Base-by-base conservation (phyloP, 1,140 invertebrate genomes). In the Hyles euphorbiae region DNA sequence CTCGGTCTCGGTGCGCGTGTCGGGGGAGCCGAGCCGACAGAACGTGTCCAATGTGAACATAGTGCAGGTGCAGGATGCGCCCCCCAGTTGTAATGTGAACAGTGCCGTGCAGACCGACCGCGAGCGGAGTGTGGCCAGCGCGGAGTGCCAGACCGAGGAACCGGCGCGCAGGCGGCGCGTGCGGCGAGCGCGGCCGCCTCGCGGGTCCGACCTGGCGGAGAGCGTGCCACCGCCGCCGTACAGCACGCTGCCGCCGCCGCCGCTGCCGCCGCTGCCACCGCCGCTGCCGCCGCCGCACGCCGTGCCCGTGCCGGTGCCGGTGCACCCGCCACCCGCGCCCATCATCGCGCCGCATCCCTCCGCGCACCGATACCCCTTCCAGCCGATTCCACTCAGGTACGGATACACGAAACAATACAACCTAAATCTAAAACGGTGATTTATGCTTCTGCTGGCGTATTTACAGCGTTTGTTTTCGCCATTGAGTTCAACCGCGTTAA, bases 301-400 rank as follows among this genome's bases (percentile, higher is more conserved):
- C 8, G 36, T 40, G 36, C 36, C 36, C 5, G 36, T 40, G 36
- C 36, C 36, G 36, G 36, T 40, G 36, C 36, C 36, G 8, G 36
- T 40, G 36, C 36, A 40, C 8, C 36, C 36, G 5, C 75, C 74
- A 32, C 64, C 76, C 2, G 71, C 79, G 59, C 68, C 74, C 12
- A 70, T 83, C 53, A 71, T 82, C 57, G 61, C 77, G 22, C 67
- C 78, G 55, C 84, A 79, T 53, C 82, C 81, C 45, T 77, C 85
- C 46, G 67, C 74, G 11, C 87, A 83, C 61, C 83, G 85, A 36
- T 90, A 88, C 69, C 88, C 88, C 48, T 90, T 90, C 63, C 88
- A 90, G 76, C 87, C 88, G 44, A 83, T 90, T 63, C 87, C 83
- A 67, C 87, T 89, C 74, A 89, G 88, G 84, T 87, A 60, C 43